These are phyloP conservation scores for Rhinogobius similis DNA, from an alignment of 2,113 vertebrate species.

Conservation along the genomic window DNA sequence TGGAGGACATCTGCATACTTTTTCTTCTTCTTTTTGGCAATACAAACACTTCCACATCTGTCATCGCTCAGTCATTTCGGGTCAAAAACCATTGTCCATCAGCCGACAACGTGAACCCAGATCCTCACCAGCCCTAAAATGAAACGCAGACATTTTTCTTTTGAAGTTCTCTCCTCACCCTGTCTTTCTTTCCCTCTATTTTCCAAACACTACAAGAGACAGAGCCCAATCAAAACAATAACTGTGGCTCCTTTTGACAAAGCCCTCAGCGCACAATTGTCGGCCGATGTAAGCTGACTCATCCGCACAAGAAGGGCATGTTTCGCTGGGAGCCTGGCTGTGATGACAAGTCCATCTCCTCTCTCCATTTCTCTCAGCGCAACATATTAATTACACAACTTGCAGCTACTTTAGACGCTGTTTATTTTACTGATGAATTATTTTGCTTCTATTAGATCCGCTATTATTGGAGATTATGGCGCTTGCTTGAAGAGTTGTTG, in stretches of 20 bases:
- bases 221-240: conserved; percentile 72
- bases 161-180: conserved; percentile 56
- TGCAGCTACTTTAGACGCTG: conserved; percentile 71
- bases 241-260: conserved; percentile 75
- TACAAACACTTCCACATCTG: background rate
- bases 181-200: conserved; percentile 66
- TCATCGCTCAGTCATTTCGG: background rate
- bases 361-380: conserved; percentile 57
- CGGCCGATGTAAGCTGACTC: conserved; percentile 78
- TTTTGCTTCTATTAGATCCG: background rate
- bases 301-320: conserved; percentile 76
- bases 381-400: conserved; percentile 73
- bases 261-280: conserved; percentile 73
- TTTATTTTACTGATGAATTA: conserved; percentile 58
- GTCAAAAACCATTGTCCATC: conserved; percentile 3
- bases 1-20: background rate
- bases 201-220: conserved; percentile 68
- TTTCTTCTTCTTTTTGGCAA: background rate
- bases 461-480: too few species aligned
- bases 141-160: conserved; percentile 72
- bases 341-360: conserved; percentile 66
- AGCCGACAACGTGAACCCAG: conserved; percentile 58
- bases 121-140: conserved; percentile 67
- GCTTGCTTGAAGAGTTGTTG: background rate
- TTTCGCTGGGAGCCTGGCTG: conserved; percentile 72